Evolutionary conservation across 2,797 vertebrate genomes (phyloP).

Genomic region (Coranthus polyacanthus): DNA sequence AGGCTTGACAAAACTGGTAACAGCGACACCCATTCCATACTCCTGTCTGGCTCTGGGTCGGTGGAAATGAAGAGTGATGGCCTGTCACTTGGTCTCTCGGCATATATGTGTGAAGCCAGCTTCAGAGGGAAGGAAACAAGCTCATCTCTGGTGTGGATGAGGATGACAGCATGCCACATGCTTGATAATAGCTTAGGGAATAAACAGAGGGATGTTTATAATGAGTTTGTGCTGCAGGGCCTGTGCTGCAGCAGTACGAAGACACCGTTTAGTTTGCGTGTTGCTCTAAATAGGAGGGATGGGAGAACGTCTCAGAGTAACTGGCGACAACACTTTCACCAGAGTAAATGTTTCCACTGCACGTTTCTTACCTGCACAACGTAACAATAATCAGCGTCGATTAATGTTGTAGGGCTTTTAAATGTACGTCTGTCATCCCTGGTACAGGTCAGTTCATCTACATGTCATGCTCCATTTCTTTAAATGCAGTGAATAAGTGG

Average conservation of each 20-base stretch:
- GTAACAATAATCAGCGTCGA: too few relatives aligned
- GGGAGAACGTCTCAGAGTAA: too few relatives aligned
- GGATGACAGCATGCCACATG: constrained; percentile 74
- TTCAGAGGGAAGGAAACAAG: constrained; percentile 62
- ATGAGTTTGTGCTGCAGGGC: constrained; percentile 75
- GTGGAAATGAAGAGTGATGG: constrained; percentile 82
- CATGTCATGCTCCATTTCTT: too few relatives aligned
- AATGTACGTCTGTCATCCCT: too few relatives aligned
- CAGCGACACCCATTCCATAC: constrained; percentile 70
- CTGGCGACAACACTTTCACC: too few relatives aligned
- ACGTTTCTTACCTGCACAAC: too few relatives aligned
- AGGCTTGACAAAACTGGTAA: constrained; percentile 80
- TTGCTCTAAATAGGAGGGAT: too few relatives aligned
- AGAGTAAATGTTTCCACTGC: too few relatives aligned
- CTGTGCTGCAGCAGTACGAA: constrained; percentile 57
- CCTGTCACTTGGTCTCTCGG: constrained; percentile 70
- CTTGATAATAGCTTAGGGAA: constrained; percentile 77
- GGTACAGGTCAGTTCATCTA: too few relatives aligned
- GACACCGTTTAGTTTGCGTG: constrained; percentile 61
- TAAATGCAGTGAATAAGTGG: too few relatives aligned
- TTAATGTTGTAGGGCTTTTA: too few relatives aligned
- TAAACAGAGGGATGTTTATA: constrained; percentile 73
- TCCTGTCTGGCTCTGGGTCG: constrained; percentile 74
- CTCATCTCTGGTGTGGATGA: constrained; percentile 68
- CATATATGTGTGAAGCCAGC: constrained; percentile 58